These are phyloP conservation scores for Hippopotamus amphibius DNA, from an alignment of 2,113 vertebrate species.

Conservation along the genomic window DNA sequence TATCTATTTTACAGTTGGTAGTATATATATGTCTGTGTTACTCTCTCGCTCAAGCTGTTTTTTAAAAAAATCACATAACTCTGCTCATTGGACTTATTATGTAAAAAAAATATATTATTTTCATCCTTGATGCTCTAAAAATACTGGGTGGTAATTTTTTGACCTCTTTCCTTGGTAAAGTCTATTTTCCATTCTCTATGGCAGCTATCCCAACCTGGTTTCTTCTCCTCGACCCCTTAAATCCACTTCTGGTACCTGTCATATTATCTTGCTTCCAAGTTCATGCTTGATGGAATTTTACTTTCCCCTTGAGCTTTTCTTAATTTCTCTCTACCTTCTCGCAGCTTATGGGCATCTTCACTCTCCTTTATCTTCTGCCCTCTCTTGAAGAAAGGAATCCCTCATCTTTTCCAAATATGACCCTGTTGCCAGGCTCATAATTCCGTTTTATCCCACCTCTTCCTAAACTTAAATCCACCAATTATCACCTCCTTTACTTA, in stretches of 20 bases:
- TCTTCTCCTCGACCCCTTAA: background rate
- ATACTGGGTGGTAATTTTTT: background rate
- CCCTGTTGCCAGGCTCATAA: background rate
- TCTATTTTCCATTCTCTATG: background rate
- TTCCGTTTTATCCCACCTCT: background rate
- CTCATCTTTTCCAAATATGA: background rate
- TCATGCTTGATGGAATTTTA: background rate
- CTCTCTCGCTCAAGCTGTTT: no score
- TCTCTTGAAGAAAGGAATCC: background rate
- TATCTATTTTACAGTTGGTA: no score
- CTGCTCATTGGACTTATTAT: background rate
- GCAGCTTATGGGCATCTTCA: background rate
- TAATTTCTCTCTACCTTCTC: background rate
- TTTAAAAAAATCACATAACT: background rate
- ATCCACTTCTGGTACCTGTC: background rate
- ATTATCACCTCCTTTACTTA: background rate
- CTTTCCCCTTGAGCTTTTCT: background rate
- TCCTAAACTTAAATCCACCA: background rate
- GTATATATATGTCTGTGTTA: no score
- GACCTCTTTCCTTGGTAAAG: background rate
- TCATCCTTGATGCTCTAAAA: background rate
- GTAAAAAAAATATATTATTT: background rate
- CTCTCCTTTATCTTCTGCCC: background rate
- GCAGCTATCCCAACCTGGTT: background rate
- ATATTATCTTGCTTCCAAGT: background rate